phyloP scores from a whole-genome alignment of 2,113 vertebrate genomes.

The Ascaphus truei region DNA sequence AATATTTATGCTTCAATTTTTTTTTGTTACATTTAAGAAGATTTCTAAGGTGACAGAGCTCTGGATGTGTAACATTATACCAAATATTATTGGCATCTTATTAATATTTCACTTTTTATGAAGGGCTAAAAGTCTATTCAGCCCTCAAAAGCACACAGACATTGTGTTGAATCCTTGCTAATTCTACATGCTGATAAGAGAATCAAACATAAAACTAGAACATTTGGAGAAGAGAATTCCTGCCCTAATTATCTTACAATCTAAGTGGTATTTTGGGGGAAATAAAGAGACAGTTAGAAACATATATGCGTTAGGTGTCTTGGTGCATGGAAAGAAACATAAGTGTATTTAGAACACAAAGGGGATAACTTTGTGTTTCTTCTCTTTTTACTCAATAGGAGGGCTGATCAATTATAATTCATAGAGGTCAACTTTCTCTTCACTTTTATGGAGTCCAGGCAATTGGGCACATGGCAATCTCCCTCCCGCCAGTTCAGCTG shows the following conservation, averaged over 20 bases:
- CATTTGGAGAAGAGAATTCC: neutral
- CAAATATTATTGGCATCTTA: neutral
- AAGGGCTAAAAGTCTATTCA: neutral
- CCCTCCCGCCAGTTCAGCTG: no score
- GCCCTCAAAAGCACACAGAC: no score
- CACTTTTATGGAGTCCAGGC: no score
- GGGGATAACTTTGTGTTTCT: no score
- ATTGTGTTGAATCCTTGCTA: no score
- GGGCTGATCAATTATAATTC: no score
- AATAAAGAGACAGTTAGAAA: neutral
- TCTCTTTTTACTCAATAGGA: no score
- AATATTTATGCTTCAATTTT: slow-evolving; percentile 5
- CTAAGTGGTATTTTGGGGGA: neutral
- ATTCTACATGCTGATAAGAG: no score
- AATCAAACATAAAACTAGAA: no score
- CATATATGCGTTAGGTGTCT: neutral
- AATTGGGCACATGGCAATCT: no score
- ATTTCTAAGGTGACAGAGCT: neutral
- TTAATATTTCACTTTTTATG: neutral
- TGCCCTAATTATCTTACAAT: neutral
- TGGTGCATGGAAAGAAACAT: neutral
- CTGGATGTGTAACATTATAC: neutral
- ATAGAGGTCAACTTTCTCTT: no score
- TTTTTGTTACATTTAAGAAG: slow-evolving; percentile 5
- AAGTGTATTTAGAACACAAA: no score